Evolutionary conservation across 2,797 vertebrate genomes (phyloP).

Genomic region (Australoheros facetus): DNA sequence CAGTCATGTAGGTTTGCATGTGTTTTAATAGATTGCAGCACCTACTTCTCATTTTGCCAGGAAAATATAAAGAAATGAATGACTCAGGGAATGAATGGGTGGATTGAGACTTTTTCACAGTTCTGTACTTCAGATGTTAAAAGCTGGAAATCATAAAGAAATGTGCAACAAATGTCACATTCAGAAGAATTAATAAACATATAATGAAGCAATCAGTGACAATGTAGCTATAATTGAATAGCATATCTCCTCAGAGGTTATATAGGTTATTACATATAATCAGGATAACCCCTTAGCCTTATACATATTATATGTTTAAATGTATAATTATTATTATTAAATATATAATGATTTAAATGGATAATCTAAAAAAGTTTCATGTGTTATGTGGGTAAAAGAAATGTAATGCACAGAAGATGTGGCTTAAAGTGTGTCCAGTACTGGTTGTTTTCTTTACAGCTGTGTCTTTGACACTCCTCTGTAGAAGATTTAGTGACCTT

Average conservation of each 20-base stretch:
- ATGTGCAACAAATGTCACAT: not conserved
- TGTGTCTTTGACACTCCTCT: slow-evolving; percentile 43
- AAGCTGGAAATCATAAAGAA: not conserved
- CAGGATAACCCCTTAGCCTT: not conserved
- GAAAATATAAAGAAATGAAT: not conserved
- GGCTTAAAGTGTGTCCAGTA: not conserved
- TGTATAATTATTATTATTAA: not conserved
- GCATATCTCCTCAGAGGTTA: not conserved
- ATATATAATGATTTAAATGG: not conserved
- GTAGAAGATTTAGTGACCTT: slow-evolving; percentile 70
- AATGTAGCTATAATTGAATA: not conserved
- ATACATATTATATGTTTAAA: not conserved
- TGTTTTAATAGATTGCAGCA: not conserved
- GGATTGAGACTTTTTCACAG: not conserved
- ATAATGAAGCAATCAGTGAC: not conserved
- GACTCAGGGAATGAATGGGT: not conserved
- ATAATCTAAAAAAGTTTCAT: not conserved
- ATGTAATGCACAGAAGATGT: not conserved
- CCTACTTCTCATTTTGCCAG: not conserved
- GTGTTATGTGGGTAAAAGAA: not conserved
- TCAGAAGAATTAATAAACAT: not conserved
- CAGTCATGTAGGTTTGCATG: not conserved
- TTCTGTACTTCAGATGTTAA: not conserved
- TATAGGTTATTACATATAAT: not conserved
- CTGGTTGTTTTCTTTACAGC: slow-evolving; percentile 18